Conservation (phyloP, 2,113 vertebrate species). For the Malaclemys terrapin region DNA sequence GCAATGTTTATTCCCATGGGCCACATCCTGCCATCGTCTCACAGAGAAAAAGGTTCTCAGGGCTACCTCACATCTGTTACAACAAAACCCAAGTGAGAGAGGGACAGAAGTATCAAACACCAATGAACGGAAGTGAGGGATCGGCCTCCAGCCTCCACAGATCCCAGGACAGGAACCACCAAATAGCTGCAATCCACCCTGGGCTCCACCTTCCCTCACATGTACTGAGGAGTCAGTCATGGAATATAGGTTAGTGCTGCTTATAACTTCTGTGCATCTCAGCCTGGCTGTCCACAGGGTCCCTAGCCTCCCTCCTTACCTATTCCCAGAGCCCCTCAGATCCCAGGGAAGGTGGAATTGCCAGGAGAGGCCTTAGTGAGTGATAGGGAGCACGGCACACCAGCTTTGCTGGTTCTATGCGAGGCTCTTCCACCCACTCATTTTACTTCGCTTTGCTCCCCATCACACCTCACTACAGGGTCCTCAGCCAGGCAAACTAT, state of each 20-base stretch:
- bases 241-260: neutral
- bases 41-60: neutral
- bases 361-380: neutral
- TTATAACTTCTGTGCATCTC: neutral
- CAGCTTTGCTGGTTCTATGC: neutral
- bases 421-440: neutral
- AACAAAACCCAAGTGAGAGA: neutral
- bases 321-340: neutral
- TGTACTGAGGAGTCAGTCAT: neutral
- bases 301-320: neutral
- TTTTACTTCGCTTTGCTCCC: neutral
- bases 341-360: neutral
- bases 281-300: neutral
- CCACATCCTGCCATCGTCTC: fast-evolving
- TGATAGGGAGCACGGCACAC: neutral
- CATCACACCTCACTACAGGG: neutral
- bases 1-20: neutral
- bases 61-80: neutral
- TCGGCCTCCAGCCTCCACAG: neutral
- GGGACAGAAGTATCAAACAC: neutral
- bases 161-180: neutral
- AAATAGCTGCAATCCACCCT: neutral
- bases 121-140: neutral
- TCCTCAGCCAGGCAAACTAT: neutral
- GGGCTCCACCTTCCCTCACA: neutral